Base-by-base conservation (phyloP, 1,140 invertebrate species). In the Calliphora vicina region DNA sequence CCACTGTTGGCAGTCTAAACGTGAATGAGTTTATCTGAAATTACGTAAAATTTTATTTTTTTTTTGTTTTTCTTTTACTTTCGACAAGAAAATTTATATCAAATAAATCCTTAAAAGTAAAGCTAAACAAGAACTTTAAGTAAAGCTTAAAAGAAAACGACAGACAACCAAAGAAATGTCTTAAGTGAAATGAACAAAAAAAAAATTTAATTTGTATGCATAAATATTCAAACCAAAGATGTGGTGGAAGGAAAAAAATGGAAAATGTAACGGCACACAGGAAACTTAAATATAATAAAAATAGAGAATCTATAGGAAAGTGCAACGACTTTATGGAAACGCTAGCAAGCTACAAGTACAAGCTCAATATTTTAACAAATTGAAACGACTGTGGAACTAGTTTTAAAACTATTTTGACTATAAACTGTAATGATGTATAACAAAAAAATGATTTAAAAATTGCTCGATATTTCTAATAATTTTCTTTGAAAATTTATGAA, bases 41-140 rank as follows among this genome's bases (percentile, higher is more conserved):
- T 67, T 25, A 67, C 61, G 61, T 67, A 61, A 61, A n/a, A 61
- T 61, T 67, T 20, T 10, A 67, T 67, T 67, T 57, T 57, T 57
- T 57, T 57, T 57, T 5, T n/a, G 17, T 15, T 57, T 35, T 57
- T 57, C 15, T 57, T 57, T 67, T 67, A 67, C 61, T 17, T 67
- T 67, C n/a, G 61, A 23, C 61, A 67, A 67, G 17, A 2, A 67
- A 67, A 67, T 67, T 67, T 67, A 67, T 50, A 50, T 50, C 4
- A 50, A 17, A 50, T 13, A 50, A 50, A 50, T 67, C 61, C 61
- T 67, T 67, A 67, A 20, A 67, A 20, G 61, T 10, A 23, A 67
- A 67, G 23, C 61, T 67, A 67, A 67, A 67, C n/a, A 67, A 20
- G 61, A 67, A 67, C n/a, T 67, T 23, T 50, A 67, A 67, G n/a